Percentiles rank a stretch among this genome's conserved stretches.
These are phyloP conservation scores for Orycteropus afer DNA, from an alignment of 2,113 vertebrate species.

Conservation along the genomic window DNA sequence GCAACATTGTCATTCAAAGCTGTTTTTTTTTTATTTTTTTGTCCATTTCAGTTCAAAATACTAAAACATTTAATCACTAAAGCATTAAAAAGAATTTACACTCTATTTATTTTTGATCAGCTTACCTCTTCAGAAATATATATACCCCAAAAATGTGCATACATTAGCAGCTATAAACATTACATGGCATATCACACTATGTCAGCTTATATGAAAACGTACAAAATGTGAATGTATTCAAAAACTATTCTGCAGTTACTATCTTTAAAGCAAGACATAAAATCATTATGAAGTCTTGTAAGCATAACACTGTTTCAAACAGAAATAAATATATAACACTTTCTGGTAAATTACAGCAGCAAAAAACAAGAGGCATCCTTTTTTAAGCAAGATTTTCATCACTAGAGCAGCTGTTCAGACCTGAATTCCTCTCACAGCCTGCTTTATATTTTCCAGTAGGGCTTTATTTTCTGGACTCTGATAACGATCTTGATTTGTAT, in stretches of 20 bases:
- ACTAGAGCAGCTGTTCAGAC: conserved; percentile 91
- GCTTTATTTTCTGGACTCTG: conserved; percentile 99
- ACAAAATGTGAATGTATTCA: conserved; percentile 99
- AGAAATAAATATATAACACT: conserved; percentile 95
- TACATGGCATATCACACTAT: conserved; percentile 95
- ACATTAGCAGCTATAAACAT: conserved; percentile 98
- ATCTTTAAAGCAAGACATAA: conserved; percentile 95
- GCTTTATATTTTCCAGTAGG: conserved; percentile 99
- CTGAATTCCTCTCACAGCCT: conserved; percentile 99
- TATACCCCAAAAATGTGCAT: conserved; percentile 97
- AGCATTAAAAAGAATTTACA: conserved; percentile 95
- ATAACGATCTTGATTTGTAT: conserved; percentile 98
- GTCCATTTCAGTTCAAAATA: conserved; percentile 92
- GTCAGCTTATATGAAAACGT: conserved; percentile 99
- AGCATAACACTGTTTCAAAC: conserved; percentile 94
- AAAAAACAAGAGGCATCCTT: conserved; percentile 91
- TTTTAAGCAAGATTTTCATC: conserved; percentile 87
- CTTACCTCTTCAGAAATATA: conserved; percentile 98
- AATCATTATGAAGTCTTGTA: conserved; percentile 93
- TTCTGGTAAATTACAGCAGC: conserved; percentile 94
- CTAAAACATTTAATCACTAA: conserved; percentile 93
- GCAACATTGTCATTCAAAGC: conserved; percentile 87
- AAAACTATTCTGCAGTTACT: conserved; percentile 95
- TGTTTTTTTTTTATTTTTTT: conserved; percentile 83
- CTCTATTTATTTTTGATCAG: conserved; percentile 90